phyloP scores from a whole-genome alignment of 2,113 vertebrate species.

The Tauraco erythrolophus region DNA sequence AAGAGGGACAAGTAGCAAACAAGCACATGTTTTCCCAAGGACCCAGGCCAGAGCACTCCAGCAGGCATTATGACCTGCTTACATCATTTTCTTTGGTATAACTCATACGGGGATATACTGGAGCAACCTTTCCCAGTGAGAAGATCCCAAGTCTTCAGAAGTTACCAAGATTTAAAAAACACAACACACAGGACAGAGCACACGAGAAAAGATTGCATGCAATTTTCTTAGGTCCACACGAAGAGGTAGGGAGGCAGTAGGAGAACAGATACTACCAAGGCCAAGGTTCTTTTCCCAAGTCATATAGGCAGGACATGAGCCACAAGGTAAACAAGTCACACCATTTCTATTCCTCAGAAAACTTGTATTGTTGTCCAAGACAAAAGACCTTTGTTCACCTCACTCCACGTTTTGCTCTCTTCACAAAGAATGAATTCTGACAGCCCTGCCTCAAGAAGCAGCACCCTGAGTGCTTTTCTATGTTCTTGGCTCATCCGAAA shows the following conservation, averaged over 20 bases:
- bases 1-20: not conserved
- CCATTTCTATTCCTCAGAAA: not conserved
- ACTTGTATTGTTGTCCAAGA: not conserved
- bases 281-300: not conserved
- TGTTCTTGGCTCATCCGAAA: not conserved
- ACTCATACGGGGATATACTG: rapidly evolving
- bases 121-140: not conserved
- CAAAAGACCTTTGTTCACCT: not conserved
- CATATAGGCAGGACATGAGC: not conserved
- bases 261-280: not conserved
- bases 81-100: not conserved
- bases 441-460: not conserved
- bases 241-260: not conserved
- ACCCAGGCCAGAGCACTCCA: not conserved
- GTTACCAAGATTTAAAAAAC: not conserved
- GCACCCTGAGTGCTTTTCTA: not conserved
- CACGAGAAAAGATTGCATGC: not conserved
- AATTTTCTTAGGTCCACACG: not conserved
- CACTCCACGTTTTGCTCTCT: not conserved
- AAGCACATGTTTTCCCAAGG: not conserved
- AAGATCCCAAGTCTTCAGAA: not conserved
- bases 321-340: not conserved
- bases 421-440: not conserved
- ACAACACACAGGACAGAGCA: not conserved
- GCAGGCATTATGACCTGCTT: not conserved